Conservation (phyloP, 2,888 invertebrate species). For the Mesoligia furuncula region DNA sequence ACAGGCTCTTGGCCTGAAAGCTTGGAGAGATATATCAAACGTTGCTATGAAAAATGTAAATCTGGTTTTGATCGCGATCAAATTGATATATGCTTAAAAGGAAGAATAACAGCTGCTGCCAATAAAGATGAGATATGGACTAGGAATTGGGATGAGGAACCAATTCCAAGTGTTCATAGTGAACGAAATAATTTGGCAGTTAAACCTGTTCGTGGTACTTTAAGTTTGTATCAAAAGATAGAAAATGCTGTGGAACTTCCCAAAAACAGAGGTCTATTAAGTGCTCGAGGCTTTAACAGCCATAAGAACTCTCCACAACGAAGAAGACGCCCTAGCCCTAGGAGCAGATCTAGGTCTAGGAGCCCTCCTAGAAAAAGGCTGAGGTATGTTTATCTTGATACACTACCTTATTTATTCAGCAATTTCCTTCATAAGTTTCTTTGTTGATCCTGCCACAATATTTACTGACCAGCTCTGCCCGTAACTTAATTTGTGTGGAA, state of each 20-base stretch:
- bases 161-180: conserved; percentile 96
- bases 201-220: conserved; percentile 90
- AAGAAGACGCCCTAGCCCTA: conserved; percentile 80
- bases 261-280: conserved; percentile 74
- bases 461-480: no score
- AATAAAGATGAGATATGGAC: conserved; percentile 96
- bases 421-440: not conserved
- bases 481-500: not conserved
- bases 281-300: conserved; percentile 71
- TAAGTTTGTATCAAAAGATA: conserved; percentile 91
- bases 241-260: conserved; percentile 76
- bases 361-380: conserved; percentile 89
- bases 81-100: conserved; percentile 98
- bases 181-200: conserved; percentile 93
- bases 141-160: conserved; percentile 98
- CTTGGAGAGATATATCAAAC: conserved; percentile 96
- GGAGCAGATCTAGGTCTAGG: conserved; percentile 84
- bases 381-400: conserved; percentile 75
- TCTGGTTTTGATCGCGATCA: conserved; percentile 97
- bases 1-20: conserved; percentile 94
- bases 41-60: conserved; percentile 97
- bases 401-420: not conserved
- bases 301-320: conserved; percentile 82
- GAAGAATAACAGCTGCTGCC: conserved; percentile 97
- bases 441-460: not conserved